Conservation (phyloP, 2,797 vertebrate species). For the Schizopygopsis pylzovi region DNA sequence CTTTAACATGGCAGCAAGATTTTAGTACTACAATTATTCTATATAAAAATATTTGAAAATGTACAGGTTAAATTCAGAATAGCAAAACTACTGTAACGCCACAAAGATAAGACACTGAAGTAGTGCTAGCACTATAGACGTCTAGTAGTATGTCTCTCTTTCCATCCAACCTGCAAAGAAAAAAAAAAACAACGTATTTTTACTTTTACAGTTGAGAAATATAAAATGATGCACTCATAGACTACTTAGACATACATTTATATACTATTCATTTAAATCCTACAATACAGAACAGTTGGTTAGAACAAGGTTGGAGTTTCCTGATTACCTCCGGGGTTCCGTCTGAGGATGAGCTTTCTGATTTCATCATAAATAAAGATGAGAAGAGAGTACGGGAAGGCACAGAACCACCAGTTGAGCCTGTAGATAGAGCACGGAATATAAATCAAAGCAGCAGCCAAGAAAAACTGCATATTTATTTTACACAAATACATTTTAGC, state of each 20-base stretch:
- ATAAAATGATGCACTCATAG: not conserved
- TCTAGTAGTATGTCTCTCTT: constrained; percentile 87
- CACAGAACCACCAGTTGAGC: constrained; percentile 89
- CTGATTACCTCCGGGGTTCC: constrained; percentile 85
- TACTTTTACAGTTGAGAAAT: constrained; percentile 30
- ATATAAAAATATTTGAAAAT: constrained; percentile 59
- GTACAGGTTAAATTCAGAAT: constrained; percentile 56
- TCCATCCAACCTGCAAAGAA: constrained; percentile 85
- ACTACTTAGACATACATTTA: not conserved
- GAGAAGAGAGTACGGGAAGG: constrained; percentile 87
- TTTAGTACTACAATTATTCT: constrained; percentile 46
- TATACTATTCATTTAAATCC: not conserved
- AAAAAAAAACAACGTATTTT: not conserved
- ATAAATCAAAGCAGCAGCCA: constrained; percentile 10
- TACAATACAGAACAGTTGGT: not conserved
- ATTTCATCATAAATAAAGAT: constrained; percentile 90
- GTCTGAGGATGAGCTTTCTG: constrained; percentile 85
- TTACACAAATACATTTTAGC: constrained; percentile 24
- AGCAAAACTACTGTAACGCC: constrained; percentile 63
- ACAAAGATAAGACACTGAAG: constrained; percentile 49
- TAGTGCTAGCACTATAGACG: constrained; percentile 58
- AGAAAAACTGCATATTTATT: constrained; percentile 16
- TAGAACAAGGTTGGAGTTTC: not conserved
- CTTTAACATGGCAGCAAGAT: constrained; percentile 50
- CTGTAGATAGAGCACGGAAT: constrained; percentile 63